Evolutionary conservation across 1,140 invertebrate genomes (phyloP), one percentile per base, ranked within the genome.

Genomic region (Zaprionus capensis): DNA sequence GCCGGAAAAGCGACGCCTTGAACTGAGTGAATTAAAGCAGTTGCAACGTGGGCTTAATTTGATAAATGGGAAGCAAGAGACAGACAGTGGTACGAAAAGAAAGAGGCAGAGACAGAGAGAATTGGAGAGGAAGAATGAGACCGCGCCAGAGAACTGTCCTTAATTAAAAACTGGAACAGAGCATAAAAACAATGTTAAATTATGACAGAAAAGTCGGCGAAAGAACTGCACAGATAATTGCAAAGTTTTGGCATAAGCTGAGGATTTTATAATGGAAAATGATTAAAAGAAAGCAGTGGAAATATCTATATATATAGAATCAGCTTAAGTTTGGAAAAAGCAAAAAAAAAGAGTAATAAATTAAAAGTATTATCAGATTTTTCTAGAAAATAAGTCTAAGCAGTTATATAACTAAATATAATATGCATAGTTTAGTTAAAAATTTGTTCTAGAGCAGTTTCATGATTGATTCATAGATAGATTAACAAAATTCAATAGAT

Each of bases 21-120:
- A 20, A 51, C 20, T 51, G 46, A 22, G 46, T 51, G 46, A 51
- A 51, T 51, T 51, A 51, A 51, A 51, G 20, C 46, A 51, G 46
- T 12, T 51, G 46, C 46, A 51, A 3, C 22, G 46, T 51, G 46
- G 46, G 46, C 20, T 51, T 51, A 51, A 51, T 51, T 24, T 51
- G 46, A 51, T 51, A 51, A 51, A 51, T 51, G 46, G 46, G 0
- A 51, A 20, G 44, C n/a, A n/a, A n/a, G 14, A 46, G 41, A 11
- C 38, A n/a, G 41, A 46, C 12, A 15, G 36, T 11, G 34, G 12
- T 44, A 9, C 5, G 5, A 15, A 49, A 11, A 22, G 20, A 17
- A 6, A 17, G 12, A 49, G 17, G 20, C 7, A 49, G 9, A 1
- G 4, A 14, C 17, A 51, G 46, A 14, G 4, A 51, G 20, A 2